Percentiles rank a stretch among this genome's conserved stretches.
These are phyloP conservation scores for Charaxes varanes DNA, from an alignment of 1,140 invertebrate species.

Conservation along the genomic window DNA sequence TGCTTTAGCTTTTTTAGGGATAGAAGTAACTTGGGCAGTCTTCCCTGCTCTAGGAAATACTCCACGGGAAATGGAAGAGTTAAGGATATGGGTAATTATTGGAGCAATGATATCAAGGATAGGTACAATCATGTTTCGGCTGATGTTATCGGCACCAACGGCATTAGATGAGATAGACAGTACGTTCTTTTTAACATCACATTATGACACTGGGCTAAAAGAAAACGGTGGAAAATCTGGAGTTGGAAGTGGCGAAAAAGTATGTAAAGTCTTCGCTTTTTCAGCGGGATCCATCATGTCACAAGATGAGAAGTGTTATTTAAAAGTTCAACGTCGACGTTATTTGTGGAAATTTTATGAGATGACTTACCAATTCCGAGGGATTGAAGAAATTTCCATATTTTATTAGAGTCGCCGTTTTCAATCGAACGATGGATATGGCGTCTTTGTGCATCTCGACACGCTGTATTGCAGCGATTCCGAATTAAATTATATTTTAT, in stretches of 20 bases:
- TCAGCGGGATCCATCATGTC: neutral
- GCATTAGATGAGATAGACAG: neutral
- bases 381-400: constrained; percentile 4
- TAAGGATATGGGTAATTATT: too few relatives aligned
- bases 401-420: constrained; percentile 1
- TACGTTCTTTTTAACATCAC: constrained; percentile 2
- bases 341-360: neutral
- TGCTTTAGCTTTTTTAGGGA: too few relatives aligned
- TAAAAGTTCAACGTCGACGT: neutral
- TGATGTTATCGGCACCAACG: neutral
- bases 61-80: too few relatives aligned
- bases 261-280: neutral
- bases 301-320: constrained; percentile 6
- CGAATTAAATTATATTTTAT: too few relatives aligned
- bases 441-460: neutral
- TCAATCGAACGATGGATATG: neutral
- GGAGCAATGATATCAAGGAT: too few relatives aligned
- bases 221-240: neutral
- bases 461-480: constrained; percentile 1
- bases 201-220: neutral
- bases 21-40: too few relatives aligned
- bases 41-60: too few relatives aligned
- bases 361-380: constrained; percentile 7
- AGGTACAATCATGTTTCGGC: constrained; percentile 4
- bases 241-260: constrained; percentile 2